These are phyloP conservation scores for Falco cherrug DNA, from an alignment of 2,797 vertebrate species.

Conservation along the genomic window DNA sequence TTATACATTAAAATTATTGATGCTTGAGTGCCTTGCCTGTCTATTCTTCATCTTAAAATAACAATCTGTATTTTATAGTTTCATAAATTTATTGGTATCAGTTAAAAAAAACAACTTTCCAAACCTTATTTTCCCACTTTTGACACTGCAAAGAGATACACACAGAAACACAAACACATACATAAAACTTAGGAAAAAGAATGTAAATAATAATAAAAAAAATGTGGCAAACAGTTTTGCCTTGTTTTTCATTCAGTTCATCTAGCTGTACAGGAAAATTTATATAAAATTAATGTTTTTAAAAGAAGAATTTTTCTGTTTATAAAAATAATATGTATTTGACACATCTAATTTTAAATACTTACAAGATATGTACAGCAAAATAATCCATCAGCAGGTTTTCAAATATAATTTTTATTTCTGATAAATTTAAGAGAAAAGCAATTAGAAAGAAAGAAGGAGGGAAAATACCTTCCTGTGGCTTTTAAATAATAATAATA, in stretches of 20 bases:
- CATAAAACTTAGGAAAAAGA: background rate
- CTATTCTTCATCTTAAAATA: background rate
- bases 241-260: background rate
- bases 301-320: background rate
- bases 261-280: background rate
- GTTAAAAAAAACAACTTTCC: background rate
- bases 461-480: background rate
- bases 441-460: background rate
- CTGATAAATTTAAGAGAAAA: background rate
- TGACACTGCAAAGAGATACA: background rate
- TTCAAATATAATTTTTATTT: background rate
- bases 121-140: background rate
- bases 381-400: background rate
- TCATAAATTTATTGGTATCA: background rate
- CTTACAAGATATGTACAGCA: background rate
- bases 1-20: background rate
- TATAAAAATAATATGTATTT: background rate
- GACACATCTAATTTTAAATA: background rate
- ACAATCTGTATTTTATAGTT: background rate
- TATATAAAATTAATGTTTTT: background rate
- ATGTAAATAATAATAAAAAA: background rate
- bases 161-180: background rate
- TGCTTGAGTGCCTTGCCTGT: background rate
- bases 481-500: background rate
- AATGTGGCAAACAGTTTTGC: fast-evolving